Percentiles rank a stretch among this genome's conserved stretches.
Conservation (phyloP, 2,888 invertebrate genomes). For the Ornithoptera alexandrae region DNA sequence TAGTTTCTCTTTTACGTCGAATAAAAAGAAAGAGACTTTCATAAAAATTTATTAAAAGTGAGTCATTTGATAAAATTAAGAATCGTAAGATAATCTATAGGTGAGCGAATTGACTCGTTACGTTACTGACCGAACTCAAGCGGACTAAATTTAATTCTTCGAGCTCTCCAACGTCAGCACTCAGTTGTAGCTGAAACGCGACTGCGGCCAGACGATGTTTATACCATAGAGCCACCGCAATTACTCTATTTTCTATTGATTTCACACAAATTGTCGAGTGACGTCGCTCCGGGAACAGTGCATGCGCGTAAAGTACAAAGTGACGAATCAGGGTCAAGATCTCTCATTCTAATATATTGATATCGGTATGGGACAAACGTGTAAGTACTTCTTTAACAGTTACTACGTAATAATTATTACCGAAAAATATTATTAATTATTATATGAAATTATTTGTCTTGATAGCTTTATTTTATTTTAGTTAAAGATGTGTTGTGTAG, state of each 20-base stretch:
- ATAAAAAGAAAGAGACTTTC: slow-evolving; percentile 5
- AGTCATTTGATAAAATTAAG: slow-evolving; percentile 21
- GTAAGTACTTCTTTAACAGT: slow-evolving; percentile 47
- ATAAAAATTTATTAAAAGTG: slow-evolving; percentile 1
- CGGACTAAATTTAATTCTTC: slow-evolving; percentile 66
- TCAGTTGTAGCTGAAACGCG: slow-evolving; percentile 70
- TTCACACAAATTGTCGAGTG: slow-evolving; percentile 53
- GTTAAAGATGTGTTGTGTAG: slow-evolving; percentile 61
- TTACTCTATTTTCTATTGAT: slow-evolving; percentile 60
- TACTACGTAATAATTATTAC: background rate
- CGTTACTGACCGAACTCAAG: slow-evolving; percentile 54
- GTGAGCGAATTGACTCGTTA: slow-evolving; percentile 37
- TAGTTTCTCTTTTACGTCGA: too few relatives aligned
- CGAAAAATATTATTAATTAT: background rate
- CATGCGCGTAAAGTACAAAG: slow-evolving; percentile 40
- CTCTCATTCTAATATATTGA: slow-evolving; percentile 31
- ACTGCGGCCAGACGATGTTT: slow-evolving; percentile 64
- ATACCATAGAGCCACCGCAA: slow-evolving; percentile 48
- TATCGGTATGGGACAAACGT: slow-evolving; percentile 59
- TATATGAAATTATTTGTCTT: slow-evolving; percentile 19
- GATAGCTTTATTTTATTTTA: slow-evolving; percentile 50
- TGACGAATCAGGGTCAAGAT: slow-evolving; percentile 41
- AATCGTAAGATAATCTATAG: slow-evolving; percentile 36
- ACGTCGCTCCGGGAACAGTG: slow-evolving; percentile 51
- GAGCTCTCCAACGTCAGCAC: slow-evolving; percentile 62